Conservation (phyloP, 2,888 invertebrate species). For the Xestobium rufovillosum region DNA sequence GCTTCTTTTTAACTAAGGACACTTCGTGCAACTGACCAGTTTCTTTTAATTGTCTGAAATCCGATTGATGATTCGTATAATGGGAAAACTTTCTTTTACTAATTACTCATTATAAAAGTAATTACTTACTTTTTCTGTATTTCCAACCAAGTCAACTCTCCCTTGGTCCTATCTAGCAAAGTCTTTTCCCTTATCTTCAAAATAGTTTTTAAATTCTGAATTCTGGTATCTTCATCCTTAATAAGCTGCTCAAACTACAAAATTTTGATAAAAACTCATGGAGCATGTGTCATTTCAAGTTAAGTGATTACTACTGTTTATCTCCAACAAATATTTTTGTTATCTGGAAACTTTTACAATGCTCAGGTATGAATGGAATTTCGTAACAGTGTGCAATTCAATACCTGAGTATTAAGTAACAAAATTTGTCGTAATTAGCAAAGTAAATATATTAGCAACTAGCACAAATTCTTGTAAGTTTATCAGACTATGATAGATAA, state of each 20-base stretch:
- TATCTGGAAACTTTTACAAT: too few species aligned
- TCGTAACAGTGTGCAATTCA: too few species aligned
- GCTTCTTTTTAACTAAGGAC: slow-evolving; percentile 58
- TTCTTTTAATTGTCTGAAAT: slow-evolving; percentile 44
- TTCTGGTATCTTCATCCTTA: slow-evolving; percentile 58
- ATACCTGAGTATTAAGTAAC: too few species aligned
- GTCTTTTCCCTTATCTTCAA: slow-evolving; percentile 61
- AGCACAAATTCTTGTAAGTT: too few species aligned
- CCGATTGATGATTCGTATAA: too few species aligned
- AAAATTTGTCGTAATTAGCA: too few species aligned
- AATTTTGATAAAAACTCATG: slow-evolving; percentile 6
- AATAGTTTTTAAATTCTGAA: slow-evolving; percentile 57
- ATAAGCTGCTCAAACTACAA: slow-evolving; percentile 53
- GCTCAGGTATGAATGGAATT: too few species aligned
- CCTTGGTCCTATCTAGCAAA: slow-evolving; percentile 58
- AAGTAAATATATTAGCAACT: too few species aligned
- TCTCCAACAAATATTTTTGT: too few species aligned
- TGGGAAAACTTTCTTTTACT: slow-evolving; percentile 3
- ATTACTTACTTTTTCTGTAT: slow-evolving; percentile 51
- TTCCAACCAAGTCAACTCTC: slow-evolving; percentile 57
- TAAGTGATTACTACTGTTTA: too few species aligned
- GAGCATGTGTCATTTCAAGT: background rate
- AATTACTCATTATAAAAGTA: background rate
- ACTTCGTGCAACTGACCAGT: slow-evolving; percentile 51
- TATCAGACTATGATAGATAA: too few species aligned